Evolutionary conservation across 2,113 vertebrate species (phyloP).

Genomic region (Alouatta palliata): DNA sequence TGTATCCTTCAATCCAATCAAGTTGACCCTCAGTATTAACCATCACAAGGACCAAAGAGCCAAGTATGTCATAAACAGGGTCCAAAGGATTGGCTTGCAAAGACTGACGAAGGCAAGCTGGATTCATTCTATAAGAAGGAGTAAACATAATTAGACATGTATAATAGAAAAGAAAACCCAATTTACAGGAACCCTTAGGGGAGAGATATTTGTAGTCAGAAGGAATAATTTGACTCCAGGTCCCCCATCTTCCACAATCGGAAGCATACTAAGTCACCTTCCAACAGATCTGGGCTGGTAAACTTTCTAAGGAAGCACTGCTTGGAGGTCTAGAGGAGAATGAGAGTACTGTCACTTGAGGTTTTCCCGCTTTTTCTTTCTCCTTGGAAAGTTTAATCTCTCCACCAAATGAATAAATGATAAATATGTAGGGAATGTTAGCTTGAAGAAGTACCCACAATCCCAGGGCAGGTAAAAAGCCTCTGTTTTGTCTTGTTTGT

Average conservation of each 20-base stretch:
- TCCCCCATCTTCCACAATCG: neutral
- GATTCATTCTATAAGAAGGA: neutral
- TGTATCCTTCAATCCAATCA: too few relatives aligned
- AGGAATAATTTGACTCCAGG: neutral
- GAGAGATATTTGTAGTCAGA: neutral
- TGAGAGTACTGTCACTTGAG: neutral
- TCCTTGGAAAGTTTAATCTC: neutral
- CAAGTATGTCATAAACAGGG: neutral
- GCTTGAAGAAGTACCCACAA: neutral
- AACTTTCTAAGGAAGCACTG: neutral
- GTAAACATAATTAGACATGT: neutral
- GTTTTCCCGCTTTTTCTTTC: neutral
- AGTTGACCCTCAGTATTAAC: too few relatives aligned
- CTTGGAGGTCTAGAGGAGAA: neutral
- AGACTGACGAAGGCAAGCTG: neutral
- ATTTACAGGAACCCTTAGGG: neutral
- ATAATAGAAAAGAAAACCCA: neutral
- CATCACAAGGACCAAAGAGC: neutral
- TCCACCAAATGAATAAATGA: neutral
- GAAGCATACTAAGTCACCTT: neutral
- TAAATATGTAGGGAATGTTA: neutral
- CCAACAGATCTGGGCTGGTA: neutral
- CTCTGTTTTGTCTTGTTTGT: neutral
- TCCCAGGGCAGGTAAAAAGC: neutral
- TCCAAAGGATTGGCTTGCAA: neutral